These are phyloP conservation scores for Cydia pomonella DNA, from an alignment of 1,140 invertebrate genomes.

Conservation along the genomic window DNA sequence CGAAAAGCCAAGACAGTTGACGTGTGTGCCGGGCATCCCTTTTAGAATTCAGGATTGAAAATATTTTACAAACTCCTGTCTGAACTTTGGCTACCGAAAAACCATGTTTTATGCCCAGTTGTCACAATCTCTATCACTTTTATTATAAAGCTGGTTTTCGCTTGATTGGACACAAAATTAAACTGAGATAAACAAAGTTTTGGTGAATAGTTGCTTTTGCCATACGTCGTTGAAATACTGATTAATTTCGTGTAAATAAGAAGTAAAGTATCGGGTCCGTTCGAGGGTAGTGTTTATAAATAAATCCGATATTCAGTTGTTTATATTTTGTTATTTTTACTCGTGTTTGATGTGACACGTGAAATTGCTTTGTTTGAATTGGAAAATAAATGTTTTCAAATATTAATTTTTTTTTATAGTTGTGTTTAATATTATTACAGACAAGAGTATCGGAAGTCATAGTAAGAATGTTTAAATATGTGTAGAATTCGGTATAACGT, in stretches of 20 bases:
- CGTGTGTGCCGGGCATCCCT: neutral
- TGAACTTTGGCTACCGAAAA: conserved; percentile 25
- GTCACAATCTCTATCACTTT: neutral
- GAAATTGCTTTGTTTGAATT: conserved; percentile 30
- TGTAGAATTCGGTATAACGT: no score
- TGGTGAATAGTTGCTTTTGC: neutral
- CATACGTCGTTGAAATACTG: neutral
- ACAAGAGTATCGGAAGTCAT: no score
- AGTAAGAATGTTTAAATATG: no score
- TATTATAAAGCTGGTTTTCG: neutral
- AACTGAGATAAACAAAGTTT: neutral
- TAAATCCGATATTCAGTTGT: conserved; percentile 30
- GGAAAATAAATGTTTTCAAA: conserved; percentile 7
- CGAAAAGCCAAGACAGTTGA: conserved; percentile 13
- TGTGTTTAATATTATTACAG: no score
- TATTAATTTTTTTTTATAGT: neutral
- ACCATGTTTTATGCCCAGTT: neutral
- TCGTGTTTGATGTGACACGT: conserved; percentile 25
- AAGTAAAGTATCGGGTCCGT: neutral
- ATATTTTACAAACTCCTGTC: conserved; percentile 28
- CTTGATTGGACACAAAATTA: neutral
- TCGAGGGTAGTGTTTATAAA: conserved; percentile 31
- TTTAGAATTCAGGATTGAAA: conserved; percentile 30
- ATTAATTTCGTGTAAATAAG: conserved; percentile 2
- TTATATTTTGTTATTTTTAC: conserved; percentile 32